phyloP scores from a whole-genome alignment of 2,888 invertebrate species.

The Napeogenes inachia region DNA sequence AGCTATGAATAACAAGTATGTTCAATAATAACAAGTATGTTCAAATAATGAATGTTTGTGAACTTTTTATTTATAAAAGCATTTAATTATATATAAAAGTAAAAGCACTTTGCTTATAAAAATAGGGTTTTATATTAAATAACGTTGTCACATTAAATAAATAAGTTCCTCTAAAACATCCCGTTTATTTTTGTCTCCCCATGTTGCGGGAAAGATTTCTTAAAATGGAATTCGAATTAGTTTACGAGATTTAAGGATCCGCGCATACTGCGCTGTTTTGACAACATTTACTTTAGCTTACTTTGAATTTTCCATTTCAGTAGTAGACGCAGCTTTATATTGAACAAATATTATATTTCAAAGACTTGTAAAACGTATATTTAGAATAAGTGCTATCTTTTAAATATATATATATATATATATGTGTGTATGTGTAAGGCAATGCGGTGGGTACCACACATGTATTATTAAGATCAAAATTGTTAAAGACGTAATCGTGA shows the following conservation, averaged over 20 bases:
- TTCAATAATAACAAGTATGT: too few relatives aligned
- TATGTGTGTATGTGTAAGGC: too few relatives aligned
- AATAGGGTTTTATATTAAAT: slow-evolving; percentile 58
- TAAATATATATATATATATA: too few relatives aligned
- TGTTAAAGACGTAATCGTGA: slow-evolving; percentile 45
- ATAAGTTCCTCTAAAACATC: slow-evolving; percentile 65
- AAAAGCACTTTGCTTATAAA: slow-evolving; percentile 28
- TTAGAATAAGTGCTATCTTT: too few relatives aligned
- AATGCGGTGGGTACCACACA: too few relatives aligned
- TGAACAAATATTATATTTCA: neutral
- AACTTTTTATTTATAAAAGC: too few relatives aligned
- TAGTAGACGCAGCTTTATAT: neutral
- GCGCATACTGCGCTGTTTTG: slow-evolving; percentile 19
- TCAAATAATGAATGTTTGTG: too few relatives aligned
- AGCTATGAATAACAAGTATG: too few relatives aligned
- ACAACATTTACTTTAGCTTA: slow-evolving; percentile 15
- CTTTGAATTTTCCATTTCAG: slow-evolving; percentile 2
- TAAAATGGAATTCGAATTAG: slow-evolving; percentile 45
- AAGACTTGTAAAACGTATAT: neutral
- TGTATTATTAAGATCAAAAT: slow-evolving; percentile 15
- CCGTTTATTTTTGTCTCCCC: slow-evolving; percentile 66
- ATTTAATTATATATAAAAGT: slow-evolving; percentile 15
- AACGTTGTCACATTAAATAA: slow-evolving; percentile 67
- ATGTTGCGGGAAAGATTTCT: slow-evolving; percentile 44
- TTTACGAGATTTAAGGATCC: slow-evolving; percentile 42